phyloP scores from a whole-genome alignment of 2,797 vertebrate genomes.

The Pangasius macronema region DNA sequence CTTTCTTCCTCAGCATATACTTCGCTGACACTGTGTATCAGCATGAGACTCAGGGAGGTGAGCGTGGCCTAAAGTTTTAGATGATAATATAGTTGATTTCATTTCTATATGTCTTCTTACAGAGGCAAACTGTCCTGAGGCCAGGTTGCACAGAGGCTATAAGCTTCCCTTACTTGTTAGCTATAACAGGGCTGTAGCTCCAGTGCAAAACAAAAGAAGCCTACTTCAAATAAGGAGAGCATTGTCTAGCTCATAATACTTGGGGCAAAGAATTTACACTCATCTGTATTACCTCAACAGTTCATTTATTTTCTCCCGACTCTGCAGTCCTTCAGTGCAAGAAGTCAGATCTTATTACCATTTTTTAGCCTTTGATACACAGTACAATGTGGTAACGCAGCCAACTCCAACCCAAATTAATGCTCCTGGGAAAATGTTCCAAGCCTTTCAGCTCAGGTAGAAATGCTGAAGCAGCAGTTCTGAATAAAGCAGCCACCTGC shows the following conservation, averaged over 20 bases:
- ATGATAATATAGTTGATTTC: too few species aligned
- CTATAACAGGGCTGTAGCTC: neutral
- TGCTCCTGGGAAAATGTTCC: conserved; percentile 13
- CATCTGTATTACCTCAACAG: conserved; percentile 6
- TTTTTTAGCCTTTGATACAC: conserved; percentile 17
- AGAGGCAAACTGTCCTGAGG: neutral
- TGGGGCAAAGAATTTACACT: neutral
- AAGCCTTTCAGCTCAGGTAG: neutral
- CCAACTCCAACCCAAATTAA: conserved; percentile 28
- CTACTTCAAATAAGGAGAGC: neutral
- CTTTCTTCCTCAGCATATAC: neutral
- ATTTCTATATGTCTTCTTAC: neutral
- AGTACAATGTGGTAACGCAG: neutral
- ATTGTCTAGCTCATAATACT: neutral
- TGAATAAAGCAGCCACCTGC: conserved; percentile 19
- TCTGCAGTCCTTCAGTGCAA: conserved; percentile 28
- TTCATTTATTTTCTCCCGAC: conserved; percentile 6
- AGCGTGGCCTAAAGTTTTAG: neutral
- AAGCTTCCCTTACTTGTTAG: neutral
- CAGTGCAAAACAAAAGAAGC: neutral
- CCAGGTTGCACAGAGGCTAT: neutral
- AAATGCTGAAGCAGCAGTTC: conserved; percentile 26
- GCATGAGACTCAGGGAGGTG: neutral
- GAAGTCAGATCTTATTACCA: conserved; percentile 13
- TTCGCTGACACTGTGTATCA: neutral